phyloP scores from a whole-genome alignment of 2,888 invertebrate genomes.

The Campopleginae sp. region DNA sequence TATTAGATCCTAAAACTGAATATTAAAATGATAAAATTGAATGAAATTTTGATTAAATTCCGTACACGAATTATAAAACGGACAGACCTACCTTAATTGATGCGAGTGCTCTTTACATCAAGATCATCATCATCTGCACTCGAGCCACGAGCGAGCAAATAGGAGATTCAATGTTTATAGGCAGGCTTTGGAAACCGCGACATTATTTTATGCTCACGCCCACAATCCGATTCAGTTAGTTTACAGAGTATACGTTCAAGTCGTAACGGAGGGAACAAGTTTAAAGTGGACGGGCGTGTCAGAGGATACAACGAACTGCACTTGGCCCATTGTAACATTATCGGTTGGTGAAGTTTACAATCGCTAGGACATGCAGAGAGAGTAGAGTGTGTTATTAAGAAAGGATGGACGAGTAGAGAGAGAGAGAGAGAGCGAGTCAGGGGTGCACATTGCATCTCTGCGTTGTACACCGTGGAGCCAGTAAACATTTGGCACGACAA shows the following conservation, averaged over 20 bases:
- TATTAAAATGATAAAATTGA: too few relatives aligned
- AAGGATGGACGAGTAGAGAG: slow-evolving; percentile 65
- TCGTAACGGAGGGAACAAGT: slow-evolving; percentile 61
- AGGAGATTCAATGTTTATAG: not conserved
- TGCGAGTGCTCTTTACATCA: not conserved
- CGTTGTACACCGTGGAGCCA: slow-evolving; percentile 30
- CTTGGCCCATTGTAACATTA: slow-evolving; percentile 77
- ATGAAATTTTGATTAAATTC: too few relatives aligned
- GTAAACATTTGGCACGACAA: slow-evolving; percentile 83
- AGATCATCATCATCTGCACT: not conserved
- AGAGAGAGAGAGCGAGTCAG: slow-evolving; percentile 42
- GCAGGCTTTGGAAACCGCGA: not conserved
- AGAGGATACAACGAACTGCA: slow-evolving; percentile 73
- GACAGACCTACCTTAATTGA: not conserved
- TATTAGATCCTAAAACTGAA: too few relatives aligned
- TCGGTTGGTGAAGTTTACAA: slow-evolving; percentile 72
- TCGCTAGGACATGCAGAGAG: slow-evolving; percentile 21
- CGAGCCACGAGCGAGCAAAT: not conserved
- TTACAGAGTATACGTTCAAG: not conserved
- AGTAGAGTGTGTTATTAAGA: slow-evolving; percentile 16
- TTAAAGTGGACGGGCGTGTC: slow-evolving; percentile 75
- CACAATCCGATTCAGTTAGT: slow-evolving; percentile 5
- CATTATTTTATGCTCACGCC: not conserved
- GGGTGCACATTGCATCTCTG: slow-evolving; percentile 21
- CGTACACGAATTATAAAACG: too few relatives aligned